Base-by-base conservation (phyloP, 2,797 vertebrate species). In the Alectoris magna region DNA sequence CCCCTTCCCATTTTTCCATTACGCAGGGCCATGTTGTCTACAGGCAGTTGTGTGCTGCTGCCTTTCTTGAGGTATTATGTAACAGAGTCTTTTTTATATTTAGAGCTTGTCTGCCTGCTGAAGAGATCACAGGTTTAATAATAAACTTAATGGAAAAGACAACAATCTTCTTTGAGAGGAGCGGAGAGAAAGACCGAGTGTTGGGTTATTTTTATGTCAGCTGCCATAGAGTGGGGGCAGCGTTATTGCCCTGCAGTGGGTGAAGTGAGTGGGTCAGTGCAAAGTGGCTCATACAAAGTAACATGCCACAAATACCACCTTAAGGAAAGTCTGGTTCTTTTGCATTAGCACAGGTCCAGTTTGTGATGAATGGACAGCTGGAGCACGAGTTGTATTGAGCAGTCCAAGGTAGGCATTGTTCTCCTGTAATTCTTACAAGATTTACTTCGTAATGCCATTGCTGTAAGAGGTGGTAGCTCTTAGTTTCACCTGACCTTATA, bases 71-170 rank as follows among this genome's bases (percentile, higher is more conserved):
- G 53, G 44, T 6, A 11, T 95, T 95, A 64, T 18, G 44, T 88
- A 93, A 93, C 85, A 84, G 62, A 75, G 53, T 23, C 80, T 49
- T 87, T 14, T 87, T 84, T 93, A 36, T 84, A 91, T 95, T 95
- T 95, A 94, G 93, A 91, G 56, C 83, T 90, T 0, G 7, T 90
- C 86, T 46, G 31, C 78, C 83, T 94, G 79, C 84, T 77, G 93
- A 79, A 94, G 90, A 90, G 84, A 79, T 82, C 80, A 88, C 80
- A 81, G 88, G 60, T 90, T 87, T 74, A 85, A 90, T 91, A 96
- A 94, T 91, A 46, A 94, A 93, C 91, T 90, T 74, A 91, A 6
- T 63, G 86, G 74, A 82, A 69, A 90, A 84, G 78, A 88, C 76
- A 49, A 10, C 73, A 68, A 36, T 82, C 80, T 58, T 53, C 74